phyloP scores from a whole-genome alignment of 1,140 invertebrate genomes.

The Musca vetustissima region DNA sequence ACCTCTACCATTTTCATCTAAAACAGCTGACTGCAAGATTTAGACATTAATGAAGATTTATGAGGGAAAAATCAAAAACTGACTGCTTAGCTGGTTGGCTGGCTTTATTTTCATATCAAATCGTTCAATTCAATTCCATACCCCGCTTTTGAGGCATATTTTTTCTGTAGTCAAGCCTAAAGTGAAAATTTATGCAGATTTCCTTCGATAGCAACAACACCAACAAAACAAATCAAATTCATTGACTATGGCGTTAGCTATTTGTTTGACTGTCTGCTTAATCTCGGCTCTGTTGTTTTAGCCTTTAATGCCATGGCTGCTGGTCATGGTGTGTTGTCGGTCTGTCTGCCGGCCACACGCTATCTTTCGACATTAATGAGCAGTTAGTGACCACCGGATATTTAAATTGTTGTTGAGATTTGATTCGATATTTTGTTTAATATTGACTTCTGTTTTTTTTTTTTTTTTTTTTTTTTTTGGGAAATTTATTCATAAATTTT shows the following conservation, averaged over 20 bases:
- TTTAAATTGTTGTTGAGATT: constrained; percentile 5
- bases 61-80: not conserved
- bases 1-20: not conserved
- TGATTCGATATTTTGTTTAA: not conserved
- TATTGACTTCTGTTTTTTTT: constrained; percentile 12
- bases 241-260: not conserved
- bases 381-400: constrained; percentile 20
- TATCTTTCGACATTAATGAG: constrained; percentile 12
- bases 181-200: constrained; percentile 23
- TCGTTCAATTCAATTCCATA: too few species aligned
- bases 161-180: not conserved
- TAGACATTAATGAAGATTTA: constrained; percentile 21
- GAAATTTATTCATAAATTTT: too few species aligned
- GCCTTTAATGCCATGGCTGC: too few species aligned
- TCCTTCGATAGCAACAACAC: too few species aligned
- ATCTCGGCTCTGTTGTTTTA: too few species aligned
- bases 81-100: too few species aligned
- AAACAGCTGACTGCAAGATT: not conserved
- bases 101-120: too few species aligned
- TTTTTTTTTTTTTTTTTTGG: too few species aligned
- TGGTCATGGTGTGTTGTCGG: not conserved
- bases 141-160: too few species aligned
- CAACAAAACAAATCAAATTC: too few species aligned
- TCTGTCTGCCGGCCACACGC: not conserved
- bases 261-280: too few species aligned